Conservation (phyloP, 2,113 vertebrate species). For the Siphamia tubifer region DNA sequence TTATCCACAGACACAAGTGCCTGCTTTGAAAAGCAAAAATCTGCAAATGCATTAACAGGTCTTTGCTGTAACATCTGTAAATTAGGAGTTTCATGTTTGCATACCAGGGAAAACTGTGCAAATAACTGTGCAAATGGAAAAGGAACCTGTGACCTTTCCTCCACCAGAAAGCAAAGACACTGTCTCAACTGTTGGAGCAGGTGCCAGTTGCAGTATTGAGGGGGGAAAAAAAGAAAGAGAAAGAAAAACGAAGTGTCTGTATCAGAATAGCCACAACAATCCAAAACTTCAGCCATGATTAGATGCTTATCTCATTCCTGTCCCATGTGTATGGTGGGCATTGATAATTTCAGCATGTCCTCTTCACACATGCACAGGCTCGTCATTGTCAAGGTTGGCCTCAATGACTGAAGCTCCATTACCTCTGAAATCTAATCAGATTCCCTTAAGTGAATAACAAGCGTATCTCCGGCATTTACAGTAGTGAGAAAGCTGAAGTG, state of each 20-base stretch:
- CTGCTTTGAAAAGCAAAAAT: not conserved
- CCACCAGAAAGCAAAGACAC: conserved; percentile 26
- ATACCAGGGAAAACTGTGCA: conserved; percentile 21
- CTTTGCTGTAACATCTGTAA: not conserved
- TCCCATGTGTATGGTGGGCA: conserved; percentile 36
- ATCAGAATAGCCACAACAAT: conserved; percentile 21
- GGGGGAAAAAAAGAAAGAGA: conserved; percentile 4
- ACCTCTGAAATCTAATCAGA: conserved; percentile 73
- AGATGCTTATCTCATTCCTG: conserved; percentile 48
- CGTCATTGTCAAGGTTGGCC: conserved; percentile 57
- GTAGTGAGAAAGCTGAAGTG: conserved; percentile 68
- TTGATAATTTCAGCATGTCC: conserved; percentile 51
- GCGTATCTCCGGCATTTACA: conserved; percentile 77
- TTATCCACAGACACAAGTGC: not conserved
- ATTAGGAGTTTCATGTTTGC: not conserved
- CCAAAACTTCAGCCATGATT: conserved; percentile 41
- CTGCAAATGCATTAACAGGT: not conserved
- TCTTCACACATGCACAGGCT: conserved; percentile 69
- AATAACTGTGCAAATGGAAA: conserved; percentile 31
- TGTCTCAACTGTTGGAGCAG: conserved; percentile 50
- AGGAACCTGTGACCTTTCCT: conserved; percentile 53
- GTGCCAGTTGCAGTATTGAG: conserved; percentile 26
- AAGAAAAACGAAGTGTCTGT: not conserved
- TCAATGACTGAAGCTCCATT: conserved; percentile 70
- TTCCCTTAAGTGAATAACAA: conserved; percentile 75